phyloP scores from a whole-genome alignment of 2,797 vertebrate genomes.

The Sebastes trivittatus region DNA sequence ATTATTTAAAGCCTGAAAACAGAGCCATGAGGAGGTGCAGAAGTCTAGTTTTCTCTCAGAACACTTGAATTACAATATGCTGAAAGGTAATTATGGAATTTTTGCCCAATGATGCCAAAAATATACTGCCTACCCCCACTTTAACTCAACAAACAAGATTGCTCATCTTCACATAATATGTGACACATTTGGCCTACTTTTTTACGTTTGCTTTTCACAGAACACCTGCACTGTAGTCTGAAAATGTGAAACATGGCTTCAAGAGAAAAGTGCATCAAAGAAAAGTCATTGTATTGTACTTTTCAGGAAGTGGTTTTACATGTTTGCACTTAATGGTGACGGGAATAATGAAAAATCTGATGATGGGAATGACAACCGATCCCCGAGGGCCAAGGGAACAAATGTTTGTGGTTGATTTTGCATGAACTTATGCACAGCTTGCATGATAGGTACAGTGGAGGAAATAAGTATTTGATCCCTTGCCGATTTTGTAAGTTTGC shows the following conservation, averaged over 20 bases:
- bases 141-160: constrained; percentile 9
- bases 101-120: too few relatives aligned
- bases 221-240: background rate
- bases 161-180: background rate
- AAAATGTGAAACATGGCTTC: constrained; percentile 23
- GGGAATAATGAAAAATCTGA: background rate
- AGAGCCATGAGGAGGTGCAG: too few relatives aligned
- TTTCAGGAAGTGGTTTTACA: background rate
- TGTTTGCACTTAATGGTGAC: background rate
- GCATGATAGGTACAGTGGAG: background rate
- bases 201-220: constrained; percentile 8
- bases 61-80: too few relatives aligned
- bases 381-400: background rate
- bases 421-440: background rate
- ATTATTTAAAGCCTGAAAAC: too few relatives aligned
- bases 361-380: background rate
- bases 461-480: too few relatives aligned
- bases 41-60: too few relatives aligned
- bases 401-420: background rate
- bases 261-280: constrained; percentile 13
- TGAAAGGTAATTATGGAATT: too few relatives aligned
- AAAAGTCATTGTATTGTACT: background rate
- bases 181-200: background rate
- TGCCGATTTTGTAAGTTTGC: too few relatives aligned
- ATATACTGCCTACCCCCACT: background rate